These are phyloP conservation scores for Mastomys natalensis DNA, from an alignment of 2,113 vertebrate species.

Conservation along the genomic window DNA sequence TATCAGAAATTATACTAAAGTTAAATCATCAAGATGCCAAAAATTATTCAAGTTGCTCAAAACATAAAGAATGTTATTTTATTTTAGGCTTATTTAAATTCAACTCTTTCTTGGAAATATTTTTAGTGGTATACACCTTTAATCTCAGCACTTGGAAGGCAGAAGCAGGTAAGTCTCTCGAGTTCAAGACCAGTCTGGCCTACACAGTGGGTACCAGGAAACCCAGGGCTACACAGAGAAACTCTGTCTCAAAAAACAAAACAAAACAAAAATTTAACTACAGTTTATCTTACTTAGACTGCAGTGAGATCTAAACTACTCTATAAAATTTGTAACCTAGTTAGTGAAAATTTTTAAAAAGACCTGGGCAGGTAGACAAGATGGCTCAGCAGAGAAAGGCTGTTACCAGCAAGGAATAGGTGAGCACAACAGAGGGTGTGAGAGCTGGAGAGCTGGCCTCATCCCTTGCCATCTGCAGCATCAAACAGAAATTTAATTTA, in stretches of 20 bases:
- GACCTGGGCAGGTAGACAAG: neutral
- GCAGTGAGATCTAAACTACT: slow-evolving; percentile 18
- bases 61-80: slow-evolving; percentile 29
- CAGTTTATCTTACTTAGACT: slow-evolving; percentile 16
- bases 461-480: no score
- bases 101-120: slow-evolving; percentile 37
- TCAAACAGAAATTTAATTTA: no score
- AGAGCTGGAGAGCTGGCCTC: neutral
- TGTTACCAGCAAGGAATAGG: no score
- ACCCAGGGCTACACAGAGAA: neutral
- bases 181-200: neutral
- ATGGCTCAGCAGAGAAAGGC: neutral
- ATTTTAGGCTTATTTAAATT: neutral
- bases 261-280: neutral
- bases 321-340: slow-evolving; percentile 22
- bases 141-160: neutral
- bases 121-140: neutral
- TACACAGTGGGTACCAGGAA: neutral
- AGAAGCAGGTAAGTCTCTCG: neutral
- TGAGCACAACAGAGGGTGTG: no score
- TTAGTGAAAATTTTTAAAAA: neutral
- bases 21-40: slow-evolving; percentile 23
- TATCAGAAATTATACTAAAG: slow-evolving; percentile 17
- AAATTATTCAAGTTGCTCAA: slow-evolving; percentile 33
- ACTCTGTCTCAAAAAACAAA: neutral